These are phyloP conservation scores for Margarornis squamiger DNA, from an alignment of 2,797 vertebrate species.

Conservation along the genomic window DNA sequence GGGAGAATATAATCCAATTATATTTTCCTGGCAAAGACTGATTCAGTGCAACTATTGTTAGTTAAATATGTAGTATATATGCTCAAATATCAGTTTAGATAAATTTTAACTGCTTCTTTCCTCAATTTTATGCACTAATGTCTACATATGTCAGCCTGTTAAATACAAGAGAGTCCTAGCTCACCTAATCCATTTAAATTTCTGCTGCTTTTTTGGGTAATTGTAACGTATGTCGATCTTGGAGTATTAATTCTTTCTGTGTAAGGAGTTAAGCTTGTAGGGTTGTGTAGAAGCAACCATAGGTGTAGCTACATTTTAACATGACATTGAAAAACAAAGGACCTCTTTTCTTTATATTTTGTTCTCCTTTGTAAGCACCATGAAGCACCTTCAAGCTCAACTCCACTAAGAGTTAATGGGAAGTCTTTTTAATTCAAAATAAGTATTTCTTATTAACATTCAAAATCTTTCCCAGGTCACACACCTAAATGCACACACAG, in stretches of 20 bases:
- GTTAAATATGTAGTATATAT: neutral
- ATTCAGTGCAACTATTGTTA: neutral
- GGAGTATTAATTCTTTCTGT: neutral
- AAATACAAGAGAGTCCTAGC: neutral
- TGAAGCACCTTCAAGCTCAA: neutral
- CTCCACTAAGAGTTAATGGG: neutral
- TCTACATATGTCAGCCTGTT: neutral
- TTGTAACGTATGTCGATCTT: neutral
- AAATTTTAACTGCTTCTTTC: neutral
- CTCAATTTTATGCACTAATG: neutral
- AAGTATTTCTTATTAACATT: neutral
- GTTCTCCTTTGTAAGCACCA: neutral
- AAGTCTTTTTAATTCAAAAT: neutral
- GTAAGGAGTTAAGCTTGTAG: neutral
- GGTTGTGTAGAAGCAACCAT: neutral
- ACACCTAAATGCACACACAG: neutral
- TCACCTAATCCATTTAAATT: neutral
- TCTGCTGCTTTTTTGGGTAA: neutral
- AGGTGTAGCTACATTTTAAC: neutral
- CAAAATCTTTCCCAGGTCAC: neutral
- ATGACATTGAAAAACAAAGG: neutral
- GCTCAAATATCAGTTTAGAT: neutral
- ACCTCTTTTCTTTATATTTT: neutral
- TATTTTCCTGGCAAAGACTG: neutral
- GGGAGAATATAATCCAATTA: neutral